Evolutionary conservation across 1,140 invertebrate genomes (phyloP).

Genomic region (Stegodyphus mimosarum): DNA sequence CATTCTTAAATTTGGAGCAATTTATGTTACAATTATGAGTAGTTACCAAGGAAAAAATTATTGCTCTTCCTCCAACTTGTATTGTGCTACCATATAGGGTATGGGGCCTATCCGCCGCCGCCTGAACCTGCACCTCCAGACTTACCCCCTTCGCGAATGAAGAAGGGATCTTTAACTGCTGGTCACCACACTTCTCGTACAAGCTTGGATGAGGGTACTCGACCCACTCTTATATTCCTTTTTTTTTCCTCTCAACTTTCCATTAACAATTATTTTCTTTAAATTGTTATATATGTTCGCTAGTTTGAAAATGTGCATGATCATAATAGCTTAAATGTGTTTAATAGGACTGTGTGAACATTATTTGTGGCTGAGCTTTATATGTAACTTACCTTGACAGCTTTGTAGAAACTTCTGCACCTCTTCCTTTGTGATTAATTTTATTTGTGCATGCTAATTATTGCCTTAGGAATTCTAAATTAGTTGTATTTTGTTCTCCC

Average conservation of each 20-base stretch:
- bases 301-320: neutral
- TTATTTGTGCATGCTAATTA: constrained; percentile 5
- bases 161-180: constrained; percentile 70
- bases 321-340: too few species aligned
- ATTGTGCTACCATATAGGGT: constrained; percentile 71
- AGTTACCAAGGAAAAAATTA: constrained; percentile 40
- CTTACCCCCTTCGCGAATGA: constrained; percentile 70
- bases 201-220: constrained; percentile 71
- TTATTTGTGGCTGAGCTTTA: too few species aligned
- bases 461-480: neutral
- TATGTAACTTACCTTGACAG: too few species aligned
- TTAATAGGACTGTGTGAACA: too few species aligned
- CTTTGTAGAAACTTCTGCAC: too few species aligned
- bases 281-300: neutral
- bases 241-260: neutral
- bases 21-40: constrained; percentile 30
- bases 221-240: constrained; percentile 47
- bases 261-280: neutral
- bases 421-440: neutral
- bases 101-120: constrained; percentile 84
- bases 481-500: neutral
- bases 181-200: constrained; percentile 73
- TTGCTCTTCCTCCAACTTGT: constrained; percentile 45
- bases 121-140: constrained; percentile 85
- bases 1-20: neutral